Conservation (phyloP, 1,140 invertebrate species). For the Triops longicaudatus region DNA sequence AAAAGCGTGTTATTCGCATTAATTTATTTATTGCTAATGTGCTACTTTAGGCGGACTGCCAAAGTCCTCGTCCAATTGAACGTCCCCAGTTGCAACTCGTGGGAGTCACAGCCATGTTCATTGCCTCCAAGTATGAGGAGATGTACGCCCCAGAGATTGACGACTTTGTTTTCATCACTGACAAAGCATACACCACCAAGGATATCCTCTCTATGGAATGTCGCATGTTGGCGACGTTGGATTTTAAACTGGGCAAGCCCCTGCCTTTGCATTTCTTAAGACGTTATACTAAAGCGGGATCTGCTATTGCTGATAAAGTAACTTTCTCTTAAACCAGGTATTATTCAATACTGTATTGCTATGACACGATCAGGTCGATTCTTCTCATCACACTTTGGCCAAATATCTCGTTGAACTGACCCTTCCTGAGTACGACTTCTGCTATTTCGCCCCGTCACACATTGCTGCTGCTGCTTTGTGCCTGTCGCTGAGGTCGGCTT, state of each 20-base stretch:
- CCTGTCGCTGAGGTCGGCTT: constrained; percentile 54
- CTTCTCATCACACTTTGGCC: constrained; percentile 69
- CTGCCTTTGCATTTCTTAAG: constrained; percentile 80
- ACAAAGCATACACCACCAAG: constrained; percentile 69
- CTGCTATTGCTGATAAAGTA: constrained; percentile 41
- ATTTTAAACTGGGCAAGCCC: constrained; percentile 75
- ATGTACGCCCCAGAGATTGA: constrained; percentile 76
- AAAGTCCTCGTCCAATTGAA: constrained; percentile 43
- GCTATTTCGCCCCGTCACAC: constrained; percentile 70
- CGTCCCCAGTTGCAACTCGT: constrained; percentile 74
- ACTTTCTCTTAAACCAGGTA: constrained; percentile 29
- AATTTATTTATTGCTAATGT: neutral
- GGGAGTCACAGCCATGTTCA: constrained; percentile 80
- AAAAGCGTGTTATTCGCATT: neutral
- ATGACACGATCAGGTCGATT: constrained; percentile 44
- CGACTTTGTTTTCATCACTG: constrained; percentile 89
- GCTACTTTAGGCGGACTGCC: constrained; percentile 38
- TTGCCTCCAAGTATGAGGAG: constrained; percentile 94
- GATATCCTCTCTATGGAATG: constrained; percentile 80
- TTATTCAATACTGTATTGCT: neutral
- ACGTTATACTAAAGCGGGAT: constrained; percentile 63
- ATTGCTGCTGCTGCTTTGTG: constrained; percentile 65
- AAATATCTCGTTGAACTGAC: constrained; percentile 89
- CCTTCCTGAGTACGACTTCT: constrained; percentile 71
- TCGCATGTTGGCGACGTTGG: constrained; percentile 60